These are phyloP conservation scores for Smittia sp. DNA, from an alignment of 2,888 invertebrate genomes.

Conservation along the genomic window DNA sequence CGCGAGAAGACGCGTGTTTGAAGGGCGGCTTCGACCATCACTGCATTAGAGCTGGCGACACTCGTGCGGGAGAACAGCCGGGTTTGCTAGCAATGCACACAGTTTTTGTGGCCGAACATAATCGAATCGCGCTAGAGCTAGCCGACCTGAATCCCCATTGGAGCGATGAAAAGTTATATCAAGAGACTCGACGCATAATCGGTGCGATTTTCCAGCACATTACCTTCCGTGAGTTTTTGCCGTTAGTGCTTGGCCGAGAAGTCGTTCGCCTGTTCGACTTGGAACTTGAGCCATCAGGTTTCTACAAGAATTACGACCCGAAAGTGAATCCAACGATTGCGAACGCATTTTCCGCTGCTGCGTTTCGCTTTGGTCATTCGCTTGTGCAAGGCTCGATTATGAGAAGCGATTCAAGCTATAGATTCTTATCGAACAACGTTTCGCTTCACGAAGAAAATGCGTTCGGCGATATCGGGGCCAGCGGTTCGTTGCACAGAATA, in stretches of 20 bases:
- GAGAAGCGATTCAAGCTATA: conserved; percentile 68
- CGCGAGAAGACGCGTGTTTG: conserved; percentile 67
- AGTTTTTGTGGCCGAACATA: conserved; percentile 55
- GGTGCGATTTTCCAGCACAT: conserved; percentile 81
- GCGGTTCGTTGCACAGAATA: conserved; percentile 76
- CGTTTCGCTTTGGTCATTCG: conserved; percentile 84
- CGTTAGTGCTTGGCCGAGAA: conserved; percentile 72
- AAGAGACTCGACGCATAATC: conserved; percentile 78
- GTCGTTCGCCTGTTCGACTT: conserved; percentile 75
- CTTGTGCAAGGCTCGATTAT: conserved; percentile 76
- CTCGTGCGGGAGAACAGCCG: conserved; percentile 76
- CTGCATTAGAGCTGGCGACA: conserved; percentile 78
- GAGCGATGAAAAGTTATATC: conserved; percentile 84
- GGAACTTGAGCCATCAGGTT: conserved; percentile 65
- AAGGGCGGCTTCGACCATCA: conserved; percentile 69
- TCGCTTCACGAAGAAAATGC: conserved; percentile 75
- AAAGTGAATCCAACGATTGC: conserved; percentile 71
- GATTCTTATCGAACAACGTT: conserved; percentile 69
- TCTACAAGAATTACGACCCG: conserved; percentile 67
- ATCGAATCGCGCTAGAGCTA: conserved; percentile 69
- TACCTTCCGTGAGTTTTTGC: conserved; percentile 78
- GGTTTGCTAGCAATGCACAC: conserved; percentile 55
- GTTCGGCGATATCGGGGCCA: conserved; percentile 70
- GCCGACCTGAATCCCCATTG: conserved; percentile 76
- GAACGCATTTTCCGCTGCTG: conserved; percentile 77